A percentile compares a stretch with the other conserved stretches of the same genome.
Evolutionary conservation across 2,113 vertebrate genomes (phyloP).

Genomic region (Amazona vittata): DNA sequence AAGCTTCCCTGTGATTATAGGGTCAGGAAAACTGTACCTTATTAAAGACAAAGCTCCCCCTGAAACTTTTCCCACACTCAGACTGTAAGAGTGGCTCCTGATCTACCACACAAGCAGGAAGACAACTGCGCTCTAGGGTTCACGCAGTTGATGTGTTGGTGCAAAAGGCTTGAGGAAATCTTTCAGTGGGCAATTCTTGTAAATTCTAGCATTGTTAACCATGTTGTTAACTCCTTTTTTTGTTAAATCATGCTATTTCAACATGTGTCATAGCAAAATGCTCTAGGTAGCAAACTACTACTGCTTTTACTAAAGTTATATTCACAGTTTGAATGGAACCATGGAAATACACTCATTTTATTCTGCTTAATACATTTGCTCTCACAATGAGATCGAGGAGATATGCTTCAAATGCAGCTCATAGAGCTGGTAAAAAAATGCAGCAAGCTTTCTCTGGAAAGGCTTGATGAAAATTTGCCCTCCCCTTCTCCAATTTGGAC

Average conservation of each 20-base stretch:
- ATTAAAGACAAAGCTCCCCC: background rate
- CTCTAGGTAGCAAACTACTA: background rate
- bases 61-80: background rate
- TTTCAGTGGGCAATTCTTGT: background rate
- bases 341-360: background rate
- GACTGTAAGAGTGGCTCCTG: background rate
- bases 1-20: background rate
- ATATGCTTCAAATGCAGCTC: background rate
- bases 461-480: background rate
- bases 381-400: background rate
- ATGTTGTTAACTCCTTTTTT: background rate
- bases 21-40: background rate
- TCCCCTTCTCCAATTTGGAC: background rate
- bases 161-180: background rate
- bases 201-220: background rate
- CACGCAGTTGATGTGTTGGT: background rate
- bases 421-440: background rate
- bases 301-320: background rate
- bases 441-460: background rate
- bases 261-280: background rate
- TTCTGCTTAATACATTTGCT: background rate
- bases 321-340: background rate
- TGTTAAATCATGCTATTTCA: background rate
- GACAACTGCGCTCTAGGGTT: background rate
- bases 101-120: background rate